Percentiles rank a stretch among this genome's conserved stretches.
phyloP scores from a whole-genome alignment of 1,140 invertebrate genomes.

The Lepidostoma basale region DNA sequence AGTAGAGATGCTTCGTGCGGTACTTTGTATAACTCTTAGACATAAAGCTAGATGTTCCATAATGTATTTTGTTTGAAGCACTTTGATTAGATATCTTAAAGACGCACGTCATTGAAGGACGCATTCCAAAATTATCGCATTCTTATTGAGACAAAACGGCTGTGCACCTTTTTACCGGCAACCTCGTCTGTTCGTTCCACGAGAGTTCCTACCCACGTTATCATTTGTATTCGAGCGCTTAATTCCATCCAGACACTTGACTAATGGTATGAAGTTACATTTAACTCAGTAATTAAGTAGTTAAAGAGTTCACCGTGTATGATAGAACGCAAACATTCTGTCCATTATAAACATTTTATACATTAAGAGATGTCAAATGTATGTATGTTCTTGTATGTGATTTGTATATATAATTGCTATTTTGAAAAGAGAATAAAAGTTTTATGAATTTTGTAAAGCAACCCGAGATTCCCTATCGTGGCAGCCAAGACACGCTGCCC shows the following conservation, averaged over 20 bases:
- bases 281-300: constrained; percentile 39
- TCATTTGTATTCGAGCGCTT: constrained; percentile 44
- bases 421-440: constrained; percentile 18
- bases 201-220: background rate
- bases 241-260: constrained; percentile 44
- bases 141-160: constrained; percentile 33
- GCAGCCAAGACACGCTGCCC: background rate
- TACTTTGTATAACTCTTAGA: no score
- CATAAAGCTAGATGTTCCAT: no score
- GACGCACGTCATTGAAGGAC: no score
- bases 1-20: no score
- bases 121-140: constrained; percentile 24
- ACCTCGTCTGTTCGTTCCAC: background rate
- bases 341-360: constrained; percentile 46
- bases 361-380: constrained; percentile 29
- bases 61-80: no score
- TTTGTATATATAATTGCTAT: constrained; percentile 33
- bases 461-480: background rate
- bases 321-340: constrained; percentile 46
- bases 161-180: constrained; percentile 39
- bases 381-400: constrained; percentile 31
- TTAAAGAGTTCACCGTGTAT: constrained; percentile 43
- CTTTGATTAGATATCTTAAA: no score
- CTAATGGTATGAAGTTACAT: constrained; percentile 43
- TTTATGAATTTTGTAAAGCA: constrained; percentile 22